Evolutionary conservation across 2,113 vertebrate species (phyloP), one percentile per base, ranked within the genome.

Genomic region (Tursiops truncatus): DNA sequence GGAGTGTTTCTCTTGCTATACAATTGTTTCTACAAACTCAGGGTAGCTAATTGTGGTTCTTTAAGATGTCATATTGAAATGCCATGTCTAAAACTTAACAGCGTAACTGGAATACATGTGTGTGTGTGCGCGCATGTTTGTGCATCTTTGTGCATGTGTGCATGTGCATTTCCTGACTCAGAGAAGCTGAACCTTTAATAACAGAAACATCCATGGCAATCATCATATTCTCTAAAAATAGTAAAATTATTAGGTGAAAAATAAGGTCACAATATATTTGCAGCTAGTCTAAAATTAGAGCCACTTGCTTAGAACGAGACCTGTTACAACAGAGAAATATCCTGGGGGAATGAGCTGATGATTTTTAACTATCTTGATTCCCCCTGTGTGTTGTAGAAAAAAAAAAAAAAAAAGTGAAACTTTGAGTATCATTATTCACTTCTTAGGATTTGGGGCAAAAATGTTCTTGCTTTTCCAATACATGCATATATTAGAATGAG

Each of bases 231-330:
- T 98, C 77, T 92, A 97, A 96, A 98, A 94, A 98, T 79, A 96
- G 71, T 95, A 80, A 83, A 96, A 96, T 96, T 97, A 92, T 97
- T 94, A 94, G 73, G 96, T 94, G 79, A 93, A 98, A 98, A 97
- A 96, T 93, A 98, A 97, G 86, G 96, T 98, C 96, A 97, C 96
- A 92, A 94, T 95, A 4, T 97, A 97, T 98, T 98, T 98, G 96
- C 82, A 90, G 79, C 65, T 97, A 94, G 96, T 98, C 95, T 98
- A 97, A 97, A 98, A 97, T 93, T 98, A 97, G 94, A 97, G 81
- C 47, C 91, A 86, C 87, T 83, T 97, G 85, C 95, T 96, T 95
- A 97, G 94, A 79, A 96, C 97, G 73, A 89, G 85, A 97, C 93
- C 86, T 97, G 88, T 97, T 97, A 1, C 38, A 97, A 97, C 84